A percentile compares a stretch with the other conserved stretches of the same genome.
Evolutionary conservation across 1,140 invertebrate genomes (phyloP).

Genomic region (Sarcophaga bullata): DNA sequence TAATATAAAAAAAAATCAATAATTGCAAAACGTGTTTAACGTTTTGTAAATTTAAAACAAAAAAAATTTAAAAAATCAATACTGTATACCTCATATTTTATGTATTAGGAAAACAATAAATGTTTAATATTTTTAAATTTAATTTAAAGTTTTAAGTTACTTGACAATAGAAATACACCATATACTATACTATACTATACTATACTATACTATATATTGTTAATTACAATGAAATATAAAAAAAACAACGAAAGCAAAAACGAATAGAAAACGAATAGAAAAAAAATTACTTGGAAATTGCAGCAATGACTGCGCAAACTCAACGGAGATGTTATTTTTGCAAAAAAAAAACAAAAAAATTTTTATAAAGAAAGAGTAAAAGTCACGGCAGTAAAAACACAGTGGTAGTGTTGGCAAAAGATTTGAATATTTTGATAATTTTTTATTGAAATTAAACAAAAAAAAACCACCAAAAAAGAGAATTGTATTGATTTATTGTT

Average conservation of each 20-base stretch:
- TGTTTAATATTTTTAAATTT: not conserved
- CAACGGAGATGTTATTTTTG: not conserved
- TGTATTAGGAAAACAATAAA: not conserved
- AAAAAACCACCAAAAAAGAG: too few species aligned
- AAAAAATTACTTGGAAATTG: not conserved
- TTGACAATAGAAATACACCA: not conserved
- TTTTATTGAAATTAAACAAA: too few species aligned
- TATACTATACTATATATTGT: too few species aligned
- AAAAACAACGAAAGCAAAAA: not conserved
- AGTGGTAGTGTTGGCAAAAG: too few species aligned
- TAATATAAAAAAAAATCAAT: not conserved
- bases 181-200: too few species aligned
- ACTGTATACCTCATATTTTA: not conserved
- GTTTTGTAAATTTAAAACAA: slow-evolving; percentile 6
- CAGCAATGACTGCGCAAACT: slow-evolving; percentile 13
- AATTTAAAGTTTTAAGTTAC: slow-evolving; percentile 19
- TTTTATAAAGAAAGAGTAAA: too few species aligned
- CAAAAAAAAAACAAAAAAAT: too few species aligned
- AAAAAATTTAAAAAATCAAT: not conserved
- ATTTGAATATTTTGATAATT: too few species aligned
- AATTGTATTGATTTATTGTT: too few species aligned
- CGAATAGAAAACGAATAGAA: not conserved
- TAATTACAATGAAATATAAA: not conserved
- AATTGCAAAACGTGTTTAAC: not conserved
- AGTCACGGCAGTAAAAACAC: too few species aligned